Conservation (phyloP, 1,140 invertebrate genomes). For the Battus philenor region DNA sequence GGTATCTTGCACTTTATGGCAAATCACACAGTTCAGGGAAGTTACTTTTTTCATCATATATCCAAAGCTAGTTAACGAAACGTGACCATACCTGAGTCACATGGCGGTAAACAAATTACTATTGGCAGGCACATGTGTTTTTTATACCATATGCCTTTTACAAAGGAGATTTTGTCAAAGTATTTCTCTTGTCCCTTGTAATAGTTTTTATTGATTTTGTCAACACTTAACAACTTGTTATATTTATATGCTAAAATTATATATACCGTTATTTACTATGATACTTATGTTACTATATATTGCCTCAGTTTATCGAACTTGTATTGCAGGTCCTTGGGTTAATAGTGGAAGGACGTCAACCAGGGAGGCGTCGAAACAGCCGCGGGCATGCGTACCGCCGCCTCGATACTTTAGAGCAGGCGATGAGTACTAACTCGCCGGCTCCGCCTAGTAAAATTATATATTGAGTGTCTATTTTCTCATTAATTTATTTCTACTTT, state of each 20-base stretch:
- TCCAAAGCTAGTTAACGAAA: too few relatives aligned
- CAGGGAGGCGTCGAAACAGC: conserved; percentile 52
- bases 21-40: too few relatives aligned
- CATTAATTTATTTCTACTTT: too few relatives aligned
- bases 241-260: too few relatives aligned
- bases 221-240: too few relatives aligned
- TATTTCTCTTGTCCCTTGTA: not conserved
- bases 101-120: too few relatives aligned
- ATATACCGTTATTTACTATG: not conserved
- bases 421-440: conserved; percentile 48
- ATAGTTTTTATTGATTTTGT: not conserved
- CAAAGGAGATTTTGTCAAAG: not conserved
- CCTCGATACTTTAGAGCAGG: conserved; percentile 62
- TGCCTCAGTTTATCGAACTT: not conserved
- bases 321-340: conserved; percentile 57
- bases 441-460: conserved; percentile 66
- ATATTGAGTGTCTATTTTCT: conserved; percentile 32
- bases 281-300: not conserved
- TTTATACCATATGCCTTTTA: too few relatives aligned
- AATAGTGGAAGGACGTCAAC: conserved; percentile 58
- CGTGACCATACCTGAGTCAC: too few relatives aligned
- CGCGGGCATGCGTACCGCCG: conserved; percentile 60
- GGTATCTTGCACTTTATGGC: too few relatives aligned
- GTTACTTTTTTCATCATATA: too few relatives aligned
- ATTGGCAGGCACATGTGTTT: too few relatives aligned